These are phyloP conservation scores for Brotula barbata DNA, from an alignment of 2,797 vertebrate genomes.

Conservation along the genomic window DNA sequence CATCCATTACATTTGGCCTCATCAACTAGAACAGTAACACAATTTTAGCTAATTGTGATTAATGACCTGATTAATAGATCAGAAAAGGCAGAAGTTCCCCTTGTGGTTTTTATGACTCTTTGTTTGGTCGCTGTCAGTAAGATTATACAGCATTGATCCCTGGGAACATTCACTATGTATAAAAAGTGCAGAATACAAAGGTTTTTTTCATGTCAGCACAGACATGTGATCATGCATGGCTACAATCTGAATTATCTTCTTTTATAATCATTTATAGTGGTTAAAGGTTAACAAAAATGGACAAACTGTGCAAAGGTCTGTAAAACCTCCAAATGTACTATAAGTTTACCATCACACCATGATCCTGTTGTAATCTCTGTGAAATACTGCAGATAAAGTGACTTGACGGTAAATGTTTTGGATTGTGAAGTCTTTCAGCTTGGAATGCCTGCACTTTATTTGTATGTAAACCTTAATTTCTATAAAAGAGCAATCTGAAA, in stretches of 20 bases:
- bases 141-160: constrained; percentile 29
- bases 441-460: not conserved
- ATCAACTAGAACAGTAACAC: no score
- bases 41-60: no score
- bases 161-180: constrained; percentile 20
- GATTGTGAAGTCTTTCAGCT: not conserved
- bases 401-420: not conserved
- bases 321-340: constrained; percentile 31
- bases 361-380: constrained; percentile 41
- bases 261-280: constrained; percentile 68
- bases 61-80: no score
- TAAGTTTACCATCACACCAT: constrained; percentile 44
- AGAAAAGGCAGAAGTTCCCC: not conserved
- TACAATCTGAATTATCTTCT: constrained; percentile 57
- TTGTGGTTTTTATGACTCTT: constrained; percentile 9
- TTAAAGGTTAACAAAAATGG: constrained; percentile 70
- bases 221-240: constrained; percentile 36
- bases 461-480: not conserved
- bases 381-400: not conserved
- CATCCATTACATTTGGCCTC: not conserved
- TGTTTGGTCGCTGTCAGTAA: constrained; percentile 22
- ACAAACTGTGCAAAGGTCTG: constrained; percentile 72
- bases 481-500: not conserved
- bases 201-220: constrained; percentile 19
- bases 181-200: constrained; percentile 29